Conservation (phyloP, 2,888 invertebrate species). For the Sesia apiformis region DNA sequence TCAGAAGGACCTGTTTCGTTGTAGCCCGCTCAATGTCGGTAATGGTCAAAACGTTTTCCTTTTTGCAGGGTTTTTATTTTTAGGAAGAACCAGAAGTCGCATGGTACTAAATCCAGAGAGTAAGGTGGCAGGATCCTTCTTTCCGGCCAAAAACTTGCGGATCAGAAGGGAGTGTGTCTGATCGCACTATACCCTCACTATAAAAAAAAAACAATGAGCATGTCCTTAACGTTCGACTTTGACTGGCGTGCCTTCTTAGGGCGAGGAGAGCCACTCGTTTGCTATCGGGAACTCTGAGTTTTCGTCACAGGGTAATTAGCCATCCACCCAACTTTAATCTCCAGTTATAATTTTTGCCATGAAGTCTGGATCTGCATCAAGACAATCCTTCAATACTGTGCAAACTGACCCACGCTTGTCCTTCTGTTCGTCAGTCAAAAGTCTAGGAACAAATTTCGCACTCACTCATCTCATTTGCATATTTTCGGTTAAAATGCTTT, state of each 20-base stretch:
- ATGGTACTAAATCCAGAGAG: neutral
- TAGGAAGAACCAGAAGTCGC: neutral
- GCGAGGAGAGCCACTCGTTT: too few relatives aligned
- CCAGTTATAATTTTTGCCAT: neutral
- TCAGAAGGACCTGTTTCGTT: neutral
- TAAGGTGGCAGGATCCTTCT: neutral
- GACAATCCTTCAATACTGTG: neutral
- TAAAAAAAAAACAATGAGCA: neutral
- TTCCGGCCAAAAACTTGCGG: neutral
- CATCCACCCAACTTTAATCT: constrained; percentile 1
- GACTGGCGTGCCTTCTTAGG: too few relatives aligned
- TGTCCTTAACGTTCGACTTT: too few relatives aligned
- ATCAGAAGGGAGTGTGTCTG: neutral
- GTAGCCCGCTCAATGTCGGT: neutral
- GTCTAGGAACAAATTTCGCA: neutral
- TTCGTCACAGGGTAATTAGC: neutral
- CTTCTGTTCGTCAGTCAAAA: neutral
- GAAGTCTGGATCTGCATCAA: neutral
- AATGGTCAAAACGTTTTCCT: neutral
- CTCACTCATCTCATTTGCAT: neutral
- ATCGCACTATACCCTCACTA: neutral
- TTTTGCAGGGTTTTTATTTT: neutral
- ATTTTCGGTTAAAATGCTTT: neutral
- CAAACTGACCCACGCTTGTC: neutral
- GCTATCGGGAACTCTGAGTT: too few relatives aligned